Evolutionary conservation across 2,113 vertebrate species (phyloP), one percentile per base, ranked within the genome.

Genomic region (Epinephelus lanceolatus): DNA sequence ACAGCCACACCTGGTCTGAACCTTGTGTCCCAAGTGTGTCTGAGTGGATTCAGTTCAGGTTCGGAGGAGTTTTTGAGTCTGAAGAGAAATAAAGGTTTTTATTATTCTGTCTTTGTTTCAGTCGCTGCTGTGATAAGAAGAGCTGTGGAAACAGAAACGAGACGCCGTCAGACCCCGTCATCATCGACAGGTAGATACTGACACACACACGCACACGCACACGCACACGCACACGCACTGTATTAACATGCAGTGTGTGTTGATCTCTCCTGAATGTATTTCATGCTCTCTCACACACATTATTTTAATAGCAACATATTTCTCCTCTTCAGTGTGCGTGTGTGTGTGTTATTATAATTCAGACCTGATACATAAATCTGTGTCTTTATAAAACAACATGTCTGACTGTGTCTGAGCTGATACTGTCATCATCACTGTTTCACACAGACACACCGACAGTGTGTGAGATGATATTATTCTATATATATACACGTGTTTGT

Each of bases 141-240:
- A 92, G 91, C 78, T 92, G 91, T 2, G 91, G 91, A 55, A 92
- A 92, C 91, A 80, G 91, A 42, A 92, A 92, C 30, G 91, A 92
- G 86, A 92, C 91, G 56, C 91, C 91, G 52, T 92, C 91, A 30
- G 91, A 91, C 82, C 89, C 91, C 0, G 89, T 92, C 61, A 88
- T 91, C 84, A 90, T 91, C 11, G 89, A 91, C 88, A 91, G 88
- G 88, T 89, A 81, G 42, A 45, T 45, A 45, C 42, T 45, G 42
- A 77, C 19, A 27, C 78, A 53, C 69, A 55, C 49, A 45, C 49
- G 70, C 66, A 15, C 25, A 37, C 76, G 37, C 63, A 51, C 47
- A 18, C 14, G 25, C 73, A 76, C 18, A 59, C 8, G 56, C 51
- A 68, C 33, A 59, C 65, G 51, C 76, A 69, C 55, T 15, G 49